Percentiles rank a stretch among this genome's conserved stretches.
Conservation (phyloP, 2,797 vertebrate genomes). For the Myotis pilosus region DNA sequence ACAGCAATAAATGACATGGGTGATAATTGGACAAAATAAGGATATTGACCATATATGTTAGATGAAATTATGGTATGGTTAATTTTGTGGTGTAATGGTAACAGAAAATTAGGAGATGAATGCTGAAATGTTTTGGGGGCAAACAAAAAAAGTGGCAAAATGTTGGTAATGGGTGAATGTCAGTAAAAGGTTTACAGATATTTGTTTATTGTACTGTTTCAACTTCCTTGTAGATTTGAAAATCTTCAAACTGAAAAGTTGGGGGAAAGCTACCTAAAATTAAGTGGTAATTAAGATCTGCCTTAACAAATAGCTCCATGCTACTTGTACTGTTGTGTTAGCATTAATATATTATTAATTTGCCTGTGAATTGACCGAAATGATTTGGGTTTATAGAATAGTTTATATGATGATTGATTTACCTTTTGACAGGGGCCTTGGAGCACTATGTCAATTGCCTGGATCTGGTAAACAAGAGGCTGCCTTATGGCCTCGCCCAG, state of each 20-base stretch:
- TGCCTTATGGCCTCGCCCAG: slow-evolving; percentile 95
- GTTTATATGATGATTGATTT: not conserved
- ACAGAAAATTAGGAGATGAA: not conserved
- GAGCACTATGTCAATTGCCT: slow-evolving; percentile 87
- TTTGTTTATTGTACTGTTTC: not conserved
- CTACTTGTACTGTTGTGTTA: not conserved
- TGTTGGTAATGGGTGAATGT: not conserved
- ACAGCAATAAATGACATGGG: not conserved
- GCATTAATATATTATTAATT: not conserved
- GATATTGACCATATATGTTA: not conserved
- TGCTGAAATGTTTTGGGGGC: not conserved
- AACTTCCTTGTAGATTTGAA: slow-evolving; percentile 21
- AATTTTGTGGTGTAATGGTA: not conserved
- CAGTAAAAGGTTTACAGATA: not conserved
- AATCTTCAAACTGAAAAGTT: slow-evolving; percentile 9
- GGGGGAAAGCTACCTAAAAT: not conserved
- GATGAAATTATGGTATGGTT: not conserved
- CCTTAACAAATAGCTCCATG: not conserved
- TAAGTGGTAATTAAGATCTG: not conserved
- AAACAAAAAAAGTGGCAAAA: slow-evolving; percentile 2
- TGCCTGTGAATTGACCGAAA: not conserved
- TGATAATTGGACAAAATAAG: not conserved
- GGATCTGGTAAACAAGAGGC: slow-evolving; percentile 89
- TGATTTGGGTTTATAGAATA: not conserved
- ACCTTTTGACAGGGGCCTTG: slow-evolving; percentile 88